These are phyloP conservation scores for Drosophila neotestacea DNA, from an alignment of 2,888 invertebrate species.

Conservation along the genomic window DNA sequence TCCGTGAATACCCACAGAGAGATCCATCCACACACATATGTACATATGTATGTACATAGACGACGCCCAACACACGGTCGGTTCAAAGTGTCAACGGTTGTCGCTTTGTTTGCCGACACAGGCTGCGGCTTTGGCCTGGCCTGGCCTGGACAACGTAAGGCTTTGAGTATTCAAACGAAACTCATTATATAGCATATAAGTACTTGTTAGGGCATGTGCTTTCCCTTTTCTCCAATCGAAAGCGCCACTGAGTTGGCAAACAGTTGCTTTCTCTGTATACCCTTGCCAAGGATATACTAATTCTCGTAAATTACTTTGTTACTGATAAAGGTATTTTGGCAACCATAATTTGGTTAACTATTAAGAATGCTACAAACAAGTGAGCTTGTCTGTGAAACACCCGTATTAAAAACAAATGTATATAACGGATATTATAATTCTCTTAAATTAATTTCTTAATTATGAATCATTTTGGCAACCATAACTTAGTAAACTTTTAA, in stretches of 20 bases:
- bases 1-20: conserved; percentile 32
- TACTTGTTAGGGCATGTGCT: conserved; percentile 42
- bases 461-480: no score
- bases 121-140: conserved; percentile 47
- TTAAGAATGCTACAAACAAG: background rate
- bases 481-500: no score
- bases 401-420: no score
- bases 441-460: no score
- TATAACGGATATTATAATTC: no score
- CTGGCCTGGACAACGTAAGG: conserved; percentile 46
- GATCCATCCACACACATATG: background rate
- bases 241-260: conserved; percentile 40
- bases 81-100: conserved; percentile 74
- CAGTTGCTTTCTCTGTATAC: conserved; percentile 20
- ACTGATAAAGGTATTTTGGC: no score
- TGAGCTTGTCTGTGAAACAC: no score
- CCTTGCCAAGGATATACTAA: conserved; percentile 2
- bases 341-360: background rate
- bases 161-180: conserved; percentile 72
- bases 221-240: conserved; percentile 65
- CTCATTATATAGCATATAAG: conserved; percentile 68
- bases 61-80: conserved; percentile 14
- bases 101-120: conserved; percentile 55
- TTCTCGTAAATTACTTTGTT: background rate
- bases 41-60: background rate